These are phyloP conservation scores for Campaea margaritaria DNA, from an alignment of 2,888 invertebrate species.

Conservation along the genomic window DNA sequence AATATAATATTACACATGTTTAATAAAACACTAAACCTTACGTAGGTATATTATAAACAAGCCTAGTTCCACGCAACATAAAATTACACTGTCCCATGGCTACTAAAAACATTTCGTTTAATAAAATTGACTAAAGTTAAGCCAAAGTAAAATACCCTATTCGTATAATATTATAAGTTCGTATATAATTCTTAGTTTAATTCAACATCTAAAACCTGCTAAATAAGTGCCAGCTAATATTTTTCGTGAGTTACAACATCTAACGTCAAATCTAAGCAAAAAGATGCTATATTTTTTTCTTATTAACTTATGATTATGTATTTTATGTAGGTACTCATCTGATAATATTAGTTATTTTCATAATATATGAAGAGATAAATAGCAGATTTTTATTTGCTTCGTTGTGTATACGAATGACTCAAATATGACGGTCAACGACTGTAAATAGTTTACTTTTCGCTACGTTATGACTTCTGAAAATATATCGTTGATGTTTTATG, in stretches of 20 bases:
- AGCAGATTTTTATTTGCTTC: not conserved
- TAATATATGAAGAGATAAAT: conserved; percentile 10
- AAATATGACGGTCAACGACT: not conserved
- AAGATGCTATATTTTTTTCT: conserved; percentile 45
- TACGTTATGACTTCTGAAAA: conserved; percentile 12
- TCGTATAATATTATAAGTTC: conserved; percentile 32
- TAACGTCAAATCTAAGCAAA: conserved; percentile 64
- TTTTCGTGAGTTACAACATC: conserved; percentile 66
- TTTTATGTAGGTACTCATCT: conserved; percentile 15
- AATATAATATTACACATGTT: no score
- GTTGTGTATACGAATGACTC: not conserved
- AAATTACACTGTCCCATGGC: conserved; percentile 36
- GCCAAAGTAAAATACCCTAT: conserved; percentile 31
- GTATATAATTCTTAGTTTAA: conserved; percentile 43
- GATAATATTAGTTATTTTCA: conserved; percentile 10
- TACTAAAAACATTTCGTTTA: conserved; percentile 16
- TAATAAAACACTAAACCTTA: no score
- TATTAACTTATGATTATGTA: conserved; percentile 26
- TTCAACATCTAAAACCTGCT: conserved; percentile 67
- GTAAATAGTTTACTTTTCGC: not conserved
- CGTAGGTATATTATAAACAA: not conserved
- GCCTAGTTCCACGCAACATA: conserved; percentile 19
- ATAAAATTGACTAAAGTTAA: conserved; percentile 27
- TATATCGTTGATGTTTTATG: conserved; percentile 60
- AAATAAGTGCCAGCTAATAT: conserved; percentile 77